These are phyloP conservation scores for Catamblyrhynchus diadema DNA, from an alignment of 2,797 vertebrate genomes.

Conservation along the genomic window DNA sequence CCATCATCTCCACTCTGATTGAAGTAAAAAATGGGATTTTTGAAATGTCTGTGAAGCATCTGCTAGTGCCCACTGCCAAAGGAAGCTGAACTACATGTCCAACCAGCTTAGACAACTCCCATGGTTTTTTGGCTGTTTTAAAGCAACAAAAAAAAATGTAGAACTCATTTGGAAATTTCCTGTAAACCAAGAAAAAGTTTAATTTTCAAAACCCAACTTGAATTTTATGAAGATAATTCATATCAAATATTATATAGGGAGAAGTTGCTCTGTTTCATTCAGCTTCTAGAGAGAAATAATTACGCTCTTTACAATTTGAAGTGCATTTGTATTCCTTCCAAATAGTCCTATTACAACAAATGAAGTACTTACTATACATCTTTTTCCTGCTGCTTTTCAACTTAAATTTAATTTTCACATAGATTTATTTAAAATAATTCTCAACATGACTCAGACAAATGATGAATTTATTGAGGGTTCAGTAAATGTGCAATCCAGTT, in stretches of 20 bases:
- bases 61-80: not conserved
- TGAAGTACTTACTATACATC: constrained; percentile 53
- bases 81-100: not conserved
- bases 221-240: constrained; percentile 7
- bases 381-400: constrained; percentile 62
- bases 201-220: constrained; percentile 10
- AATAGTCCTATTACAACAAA: constrained; percentile 50
- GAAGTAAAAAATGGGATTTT: not conserved
- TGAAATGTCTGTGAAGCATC: not conserved
- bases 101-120: not conserved
- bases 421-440: constrained; percentile 67
- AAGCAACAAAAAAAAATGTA: not conserved
- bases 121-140: not conserved
- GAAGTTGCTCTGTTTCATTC: constrained; percentile 7
- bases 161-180: not conserved
- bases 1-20: accelerated
- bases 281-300: constrained; percentile 50
- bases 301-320: constrained; percentile 20
- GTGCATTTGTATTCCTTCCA: constrained; percentile 54
- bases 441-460: constrained; percentile 51
- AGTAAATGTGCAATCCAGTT: constrained; percentile 51
- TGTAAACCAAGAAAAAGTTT: not conserved
- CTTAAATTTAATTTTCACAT: constrained; percentile 69
- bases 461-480: constrained; percentile 68
- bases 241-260: not conserved